phyloP scores from a whole-genome alignment of 1,140 invertebrate species.

The Zaprionus ghesquierei region DNA sequence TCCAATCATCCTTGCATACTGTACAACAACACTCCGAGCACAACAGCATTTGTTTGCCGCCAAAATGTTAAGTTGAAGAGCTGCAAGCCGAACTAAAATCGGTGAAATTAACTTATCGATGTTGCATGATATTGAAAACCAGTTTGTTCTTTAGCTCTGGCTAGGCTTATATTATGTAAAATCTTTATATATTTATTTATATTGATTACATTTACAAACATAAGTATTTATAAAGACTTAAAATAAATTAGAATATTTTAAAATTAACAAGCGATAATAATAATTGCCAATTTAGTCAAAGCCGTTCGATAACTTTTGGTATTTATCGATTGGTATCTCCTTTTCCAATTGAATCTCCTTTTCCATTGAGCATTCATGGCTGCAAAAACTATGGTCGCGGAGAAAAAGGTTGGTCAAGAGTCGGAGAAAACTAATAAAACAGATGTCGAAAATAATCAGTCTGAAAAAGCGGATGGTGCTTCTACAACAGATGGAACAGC shows the following conservation, averaged over 20 bases:
- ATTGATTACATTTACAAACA: background rate
- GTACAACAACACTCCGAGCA: conserved; percentile 25
- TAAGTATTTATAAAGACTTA: background rate
- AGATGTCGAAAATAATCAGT: background rate
- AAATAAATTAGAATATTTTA: background rate
- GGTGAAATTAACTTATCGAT: conserved; percentile 2
- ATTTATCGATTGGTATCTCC: background rate
- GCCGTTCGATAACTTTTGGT: background rate
- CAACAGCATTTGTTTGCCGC: conserved; percentile 45
- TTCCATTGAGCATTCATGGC: conserved; percentile 1
- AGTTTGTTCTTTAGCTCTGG: background rate
- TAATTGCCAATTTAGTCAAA: too few relatives aligned
- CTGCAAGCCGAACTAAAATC: conserved; percentile 6
- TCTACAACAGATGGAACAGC: background rate
- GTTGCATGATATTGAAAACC: background rate
- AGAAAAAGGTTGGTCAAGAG: background rate
- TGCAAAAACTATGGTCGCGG: background rate
- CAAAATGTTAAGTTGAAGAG: conserved; percentile 30
- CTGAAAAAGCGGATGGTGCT: background rate
- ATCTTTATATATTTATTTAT: background rate
- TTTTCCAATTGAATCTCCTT: background rate
- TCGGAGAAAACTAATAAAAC: background rate
- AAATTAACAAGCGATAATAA: background rate
- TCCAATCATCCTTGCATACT: conserved; percentile 12
- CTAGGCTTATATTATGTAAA: too few relatives aligned